These are phyloP conservation scores for Drosophila obscura DNA, from an alignment of 1,140 invertebrate species.

Conservation along the genomic window DNA sequence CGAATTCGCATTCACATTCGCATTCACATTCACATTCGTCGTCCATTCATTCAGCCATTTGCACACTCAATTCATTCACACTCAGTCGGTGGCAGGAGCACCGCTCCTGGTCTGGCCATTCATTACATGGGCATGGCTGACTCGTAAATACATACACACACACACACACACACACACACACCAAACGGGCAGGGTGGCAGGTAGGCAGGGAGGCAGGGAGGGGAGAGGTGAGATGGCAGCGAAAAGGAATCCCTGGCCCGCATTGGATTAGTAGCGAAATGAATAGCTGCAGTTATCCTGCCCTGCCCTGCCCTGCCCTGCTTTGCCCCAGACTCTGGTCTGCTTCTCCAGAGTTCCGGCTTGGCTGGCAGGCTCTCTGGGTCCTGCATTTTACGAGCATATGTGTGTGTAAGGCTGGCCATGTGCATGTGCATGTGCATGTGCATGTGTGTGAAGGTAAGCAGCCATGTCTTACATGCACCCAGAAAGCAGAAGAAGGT, in stretches of 20 bases:
- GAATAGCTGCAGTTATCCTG: conserved; percentile 55
- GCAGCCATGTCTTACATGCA: conserved; percentile 29
- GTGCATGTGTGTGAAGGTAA: conserved; percentile 20
- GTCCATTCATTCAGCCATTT: conserved; percentile 35
- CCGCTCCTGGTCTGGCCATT: conserved; percentile 30
- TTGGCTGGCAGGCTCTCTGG: not conserved
- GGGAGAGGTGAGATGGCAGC: not conserved
- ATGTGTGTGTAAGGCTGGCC: conserved; percentile 16
- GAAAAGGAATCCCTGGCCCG: conserved; percentile 48
- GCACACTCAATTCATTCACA: conserved; percentile 53
- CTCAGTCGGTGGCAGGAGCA: conserved; percentile 4
- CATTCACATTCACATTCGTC: not conserved
- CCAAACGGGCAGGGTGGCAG: conserved; percentile 7
- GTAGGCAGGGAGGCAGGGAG: conserved; percentile 1
- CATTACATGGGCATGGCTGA: conserved; percentile 55
- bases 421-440: not conserved
- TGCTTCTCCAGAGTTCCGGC: conserved; percentile 4
- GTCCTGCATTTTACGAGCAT: conserved; percentile 42
- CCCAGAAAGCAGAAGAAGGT: not conserved
- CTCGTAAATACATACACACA: conserved; percentile 40
- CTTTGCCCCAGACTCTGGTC: conserved; percentile 14
- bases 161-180: conserved; percentile 5
- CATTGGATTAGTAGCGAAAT: conserved; percentile 64
- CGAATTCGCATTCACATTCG: conserved; percentile 1
- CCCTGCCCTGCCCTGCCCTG: too few relatives aligned